phyloP scores from a whole-genome alignment of 2,888 invertebrate genomes.

The Tachina fera region DNA sequence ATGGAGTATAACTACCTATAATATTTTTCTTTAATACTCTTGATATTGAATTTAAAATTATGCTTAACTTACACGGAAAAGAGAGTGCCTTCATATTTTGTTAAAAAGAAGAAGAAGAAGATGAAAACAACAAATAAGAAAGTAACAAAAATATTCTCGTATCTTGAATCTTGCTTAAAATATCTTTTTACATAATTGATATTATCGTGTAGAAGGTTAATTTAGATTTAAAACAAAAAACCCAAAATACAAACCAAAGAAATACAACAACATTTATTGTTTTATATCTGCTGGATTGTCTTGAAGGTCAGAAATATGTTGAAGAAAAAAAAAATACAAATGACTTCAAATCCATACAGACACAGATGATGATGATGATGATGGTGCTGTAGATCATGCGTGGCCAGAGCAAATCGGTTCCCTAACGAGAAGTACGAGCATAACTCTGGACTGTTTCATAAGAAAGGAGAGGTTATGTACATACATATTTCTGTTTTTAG shows the following conservation, averaged over 20 bases:
- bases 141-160: constrained; percentile 25
- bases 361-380: constrained; percentile 1
- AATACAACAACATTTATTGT: constrained; percentile 48
- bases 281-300: constrained; percentile 21
- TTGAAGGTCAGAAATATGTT: constrained; percentile 67
- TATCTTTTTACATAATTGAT: constrained; percentile 70
- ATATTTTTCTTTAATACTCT: neutral
- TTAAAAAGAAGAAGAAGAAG: neutral
- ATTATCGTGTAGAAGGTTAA: constrained; percentile 65
- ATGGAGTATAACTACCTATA: too few relatives aligned
- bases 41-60: neutral
- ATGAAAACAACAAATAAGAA: constrained; percentile 6
- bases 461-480: neutral
- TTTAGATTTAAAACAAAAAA: constrained; percentile 58
- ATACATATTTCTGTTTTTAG: neutral
- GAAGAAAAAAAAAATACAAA: constrained; percentile 22
- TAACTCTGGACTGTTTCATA: constrained; percentile 17
- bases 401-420: neutral
- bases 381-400: neutral
- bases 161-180: constrained; percentile 59
- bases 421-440: neutral
- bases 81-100: constrained; percentile 22
- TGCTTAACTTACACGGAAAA: constrained; percentile 7
- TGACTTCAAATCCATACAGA: constrained; percentile 27
- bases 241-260: neutral